Percentiles rank a stretch among this genome's conserved stretches.
phyloP scores from a whole-genome alignment of 2,888 invertebrate species.

The Drosophila koepferae region DNA sequence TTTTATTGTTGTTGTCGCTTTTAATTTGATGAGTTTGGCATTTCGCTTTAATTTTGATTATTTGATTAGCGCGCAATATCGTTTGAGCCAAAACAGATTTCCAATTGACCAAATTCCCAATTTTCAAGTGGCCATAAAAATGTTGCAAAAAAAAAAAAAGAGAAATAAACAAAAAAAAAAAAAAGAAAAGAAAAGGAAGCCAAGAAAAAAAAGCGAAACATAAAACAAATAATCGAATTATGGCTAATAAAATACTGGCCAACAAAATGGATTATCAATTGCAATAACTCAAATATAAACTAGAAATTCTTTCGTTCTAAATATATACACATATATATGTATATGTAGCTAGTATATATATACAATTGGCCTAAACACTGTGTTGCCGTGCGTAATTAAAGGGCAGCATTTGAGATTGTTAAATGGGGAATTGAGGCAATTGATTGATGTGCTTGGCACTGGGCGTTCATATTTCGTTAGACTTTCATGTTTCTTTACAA shows the following conservation, averaged over 20 bases:
- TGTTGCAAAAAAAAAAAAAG: slow-evolving; percentile 5
- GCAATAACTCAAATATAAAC: not conserved
- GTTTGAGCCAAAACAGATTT: slow-evolving; percentile 48
- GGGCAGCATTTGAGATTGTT: slow-evolving; percentile 31
- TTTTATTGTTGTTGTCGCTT: not conserved
- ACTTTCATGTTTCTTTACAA: slow-evolving; percentile 26
- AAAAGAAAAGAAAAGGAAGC: not conserved
- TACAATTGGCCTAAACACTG: not conserved
- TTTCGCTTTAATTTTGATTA: slow-evolving; percentile 34
- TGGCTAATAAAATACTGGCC: slow-evolving; percentile 21
- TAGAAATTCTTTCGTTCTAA: not conserved
- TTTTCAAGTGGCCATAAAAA: slow-evolving; percentile 31
- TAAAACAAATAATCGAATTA: slow-evolving; percentile 23
- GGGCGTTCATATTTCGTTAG: slow-evolving; percentile 11
- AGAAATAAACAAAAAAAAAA: too few relatives aligned
- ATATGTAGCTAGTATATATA: too few relatives aligned
- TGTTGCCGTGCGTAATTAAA: slow-evolving; percentile 33
- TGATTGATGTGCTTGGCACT: slow-evolving; percentile 53
- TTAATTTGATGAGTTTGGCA: slow-evolving; percentile 12
- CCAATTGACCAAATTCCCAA: slow-evolving; percentile 30
- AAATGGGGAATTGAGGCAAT: slow-evolving; percentile 38
- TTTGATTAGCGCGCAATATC: slow-evolving; percentile 49
- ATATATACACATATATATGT: not conserved
- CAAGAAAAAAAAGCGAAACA: not conserved
- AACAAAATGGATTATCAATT: slow-evolving; percentile 11